Base-by-base conservation (phyloP, 2,888 invertebrate genomes). In the Encarsia formosa region DNA sequence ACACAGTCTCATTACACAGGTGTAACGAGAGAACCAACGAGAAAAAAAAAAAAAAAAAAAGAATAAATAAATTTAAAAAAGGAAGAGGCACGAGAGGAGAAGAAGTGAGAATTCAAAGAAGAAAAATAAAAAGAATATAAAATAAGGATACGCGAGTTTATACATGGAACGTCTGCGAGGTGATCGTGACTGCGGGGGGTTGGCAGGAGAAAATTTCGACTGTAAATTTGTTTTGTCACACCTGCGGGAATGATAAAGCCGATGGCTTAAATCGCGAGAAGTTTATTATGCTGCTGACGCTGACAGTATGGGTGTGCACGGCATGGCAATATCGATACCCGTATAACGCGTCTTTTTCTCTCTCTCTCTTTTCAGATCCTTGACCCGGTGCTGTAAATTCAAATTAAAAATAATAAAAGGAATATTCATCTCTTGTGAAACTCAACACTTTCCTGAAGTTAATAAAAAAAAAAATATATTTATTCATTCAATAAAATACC, bases 181-280 rank as follows among this genome's bases (percentile, higher is more conserved):
- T 5, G 23, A 11, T 24, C 20, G 40, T 39, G 16, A 22, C 44
- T 24, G 56, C 62, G 59, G 62, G 63, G 61, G 61, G 60, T 38
- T 59, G 49, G n/a, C n/a, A n/a, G 41, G 56, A 40, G 52, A 38
- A 57, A 59, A 58, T 59, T 59, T 61, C 52, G 61, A 57, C 56
- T 59, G 60, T 61, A 62, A 63, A 63, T 61, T 61, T 64, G 64
- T 66, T 65, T 64, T 64, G 65, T 67, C 63, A 63, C 64, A n/a
- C n/a, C n/a, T 63, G 59, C 54, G 54, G 50, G 43, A 56, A 59
- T 60, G 63, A 64, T 65, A 63, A 65, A 63, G 61, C 16, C 31
- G 41, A 47, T 24, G 46, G 5, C n/a, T n/a, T n/a, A n/a, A n/a
- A n/a, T n/a, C n/a, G n/a, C n/a, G n/a, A n/a, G n/a, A n/a, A n/a